Evolutionary conservation across 2,113 vertebrate genomes (phyloP).

Genomic region (Stomatorhinus ivindoensis): DNA sequence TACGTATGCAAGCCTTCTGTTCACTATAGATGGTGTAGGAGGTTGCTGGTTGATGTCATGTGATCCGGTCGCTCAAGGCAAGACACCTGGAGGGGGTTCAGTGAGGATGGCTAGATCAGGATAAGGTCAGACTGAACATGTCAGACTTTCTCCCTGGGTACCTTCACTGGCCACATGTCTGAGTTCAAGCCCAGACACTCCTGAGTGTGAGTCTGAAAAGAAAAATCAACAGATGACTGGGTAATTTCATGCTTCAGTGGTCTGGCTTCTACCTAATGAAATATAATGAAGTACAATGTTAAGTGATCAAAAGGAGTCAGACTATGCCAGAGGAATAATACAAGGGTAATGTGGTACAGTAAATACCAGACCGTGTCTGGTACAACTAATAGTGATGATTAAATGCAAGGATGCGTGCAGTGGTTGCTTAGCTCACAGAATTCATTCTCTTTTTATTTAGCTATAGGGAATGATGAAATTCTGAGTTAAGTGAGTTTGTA

Average conservation of each 20-base stretch:
- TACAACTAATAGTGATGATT: neutral
- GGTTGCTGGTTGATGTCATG: neutral
- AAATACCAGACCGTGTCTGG: neutral
- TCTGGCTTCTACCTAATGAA: neutral
- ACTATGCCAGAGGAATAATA: neutral
- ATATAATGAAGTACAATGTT: neutral
- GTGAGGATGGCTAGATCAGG: neutral
- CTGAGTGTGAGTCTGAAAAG: neutral
- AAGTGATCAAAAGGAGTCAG: neutral
- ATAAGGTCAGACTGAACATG: neutral
- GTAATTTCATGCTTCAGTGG: neutral
- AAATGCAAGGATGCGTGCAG: neutral
- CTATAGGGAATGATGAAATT: neutral
- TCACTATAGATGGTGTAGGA: neutral
- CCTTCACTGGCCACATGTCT: neutral
- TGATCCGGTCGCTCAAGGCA: neutral
- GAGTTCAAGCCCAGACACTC: neutral
- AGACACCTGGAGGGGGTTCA: neutral
- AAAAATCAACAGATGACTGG: neutral
- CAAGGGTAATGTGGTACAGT: neutral
- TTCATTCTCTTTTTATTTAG: neutral
- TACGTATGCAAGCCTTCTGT: neutral
- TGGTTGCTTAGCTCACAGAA: neutral
- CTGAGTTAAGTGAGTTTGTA: neutral
- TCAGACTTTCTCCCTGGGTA: neutral